Conservation (phyloP, 2,797 vertebrate species). For the Anguilla anguilla region DNA sequence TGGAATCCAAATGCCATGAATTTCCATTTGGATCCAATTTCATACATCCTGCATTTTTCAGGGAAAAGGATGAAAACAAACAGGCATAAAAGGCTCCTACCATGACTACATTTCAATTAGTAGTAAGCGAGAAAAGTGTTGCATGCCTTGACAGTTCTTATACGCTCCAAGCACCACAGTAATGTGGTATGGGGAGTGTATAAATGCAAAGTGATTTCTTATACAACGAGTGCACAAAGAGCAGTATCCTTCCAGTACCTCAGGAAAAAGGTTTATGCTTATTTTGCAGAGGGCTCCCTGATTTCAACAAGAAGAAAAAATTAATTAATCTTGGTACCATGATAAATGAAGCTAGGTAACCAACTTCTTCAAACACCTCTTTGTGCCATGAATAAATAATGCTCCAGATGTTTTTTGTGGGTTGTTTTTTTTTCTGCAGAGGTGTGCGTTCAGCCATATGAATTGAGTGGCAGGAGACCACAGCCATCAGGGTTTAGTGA, state of each 20-base stretch:
- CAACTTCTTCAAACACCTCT: slow-evolving; percentile 24
- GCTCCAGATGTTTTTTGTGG: slow-evolving; percentile 48
- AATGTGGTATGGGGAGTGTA: neutral
- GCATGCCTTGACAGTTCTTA: neutral
- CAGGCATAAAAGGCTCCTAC: neutral
- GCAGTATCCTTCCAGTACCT: slow-evolving; percentile 32
- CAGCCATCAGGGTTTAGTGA: slow-evolving; percentile 38
- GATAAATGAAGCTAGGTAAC: slow-evolving; percentile 25
- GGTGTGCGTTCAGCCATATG: slow-evolving; percentile 38
- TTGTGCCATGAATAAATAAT: slow-evolving; percentile 63
- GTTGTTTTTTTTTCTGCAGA: slow-evolving; percentile 37
- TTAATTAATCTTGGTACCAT: slow-evolving; percentile 14
- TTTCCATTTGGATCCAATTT: neutral
- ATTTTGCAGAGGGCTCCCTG: slow-evolving; percentile 8
- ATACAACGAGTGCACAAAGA: slow-evolving; percentile 38
- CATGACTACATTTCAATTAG: neutral
- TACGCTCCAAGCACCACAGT: neutral
- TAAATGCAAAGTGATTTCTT: neutral
- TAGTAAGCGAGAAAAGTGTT: neutral
- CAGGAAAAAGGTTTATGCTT: slow-evolving; percentile 24
- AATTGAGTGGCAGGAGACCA: slow-evolving; percentile 41
- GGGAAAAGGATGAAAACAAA: neutral
- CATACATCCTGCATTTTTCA: neutral
- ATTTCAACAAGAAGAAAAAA: slow-evolving; percentile 18
- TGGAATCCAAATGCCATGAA: neutral